Evolutionary conservation across 2,797 vertebrate genomes (phyloP).

Genomic region (Spinibarbus caldwelli): DNA sequence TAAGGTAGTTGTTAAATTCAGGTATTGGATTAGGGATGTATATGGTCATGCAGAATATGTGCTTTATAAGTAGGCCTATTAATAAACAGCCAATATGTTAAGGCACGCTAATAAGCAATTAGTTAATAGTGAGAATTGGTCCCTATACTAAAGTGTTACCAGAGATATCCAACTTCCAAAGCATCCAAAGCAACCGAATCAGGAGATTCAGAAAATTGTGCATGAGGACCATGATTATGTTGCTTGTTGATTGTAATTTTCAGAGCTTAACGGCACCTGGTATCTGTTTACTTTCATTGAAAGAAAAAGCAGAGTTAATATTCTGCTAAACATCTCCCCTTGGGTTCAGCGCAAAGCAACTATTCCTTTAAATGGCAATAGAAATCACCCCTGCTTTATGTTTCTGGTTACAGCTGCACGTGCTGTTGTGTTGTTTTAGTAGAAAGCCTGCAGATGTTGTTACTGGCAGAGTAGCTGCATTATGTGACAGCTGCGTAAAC

Average conservation of each 20-base stretch:
- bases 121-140: background rate
- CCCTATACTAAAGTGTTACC: background rate
- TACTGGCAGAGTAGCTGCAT: background rate
- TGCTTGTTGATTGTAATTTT: background rate
- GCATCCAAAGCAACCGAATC: too few relatives aligned
- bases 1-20: background rate
- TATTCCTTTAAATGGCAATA: background rate
- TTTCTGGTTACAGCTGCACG: background rate
- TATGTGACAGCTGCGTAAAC: slow-evolving; percentile 33
- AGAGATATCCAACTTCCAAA: too few relatives aligned
- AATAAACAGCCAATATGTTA: background rate
- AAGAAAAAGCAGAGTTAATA: background rate
- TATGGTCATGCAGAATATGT: background rate
- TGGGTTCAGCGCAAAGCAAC: background rate
- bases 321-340: background rate
- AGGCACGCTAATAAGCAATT: background rate
- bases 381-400: background rate
- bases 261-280: background rate
- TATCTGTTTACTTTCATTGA: background rate
- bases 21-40: background rate
- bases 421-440: background rate
- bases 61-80: background rate
- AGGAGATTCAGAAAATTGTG: background rate
- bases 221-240: background rate
- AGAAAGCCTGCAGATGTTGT: slow-evolving; percentile 20